These are phyloP conservation scores for Poeciliopsis prolifica DNA, from an alignment of 2,113 vertebrate species.

Conservation along the genomic window DNA sequence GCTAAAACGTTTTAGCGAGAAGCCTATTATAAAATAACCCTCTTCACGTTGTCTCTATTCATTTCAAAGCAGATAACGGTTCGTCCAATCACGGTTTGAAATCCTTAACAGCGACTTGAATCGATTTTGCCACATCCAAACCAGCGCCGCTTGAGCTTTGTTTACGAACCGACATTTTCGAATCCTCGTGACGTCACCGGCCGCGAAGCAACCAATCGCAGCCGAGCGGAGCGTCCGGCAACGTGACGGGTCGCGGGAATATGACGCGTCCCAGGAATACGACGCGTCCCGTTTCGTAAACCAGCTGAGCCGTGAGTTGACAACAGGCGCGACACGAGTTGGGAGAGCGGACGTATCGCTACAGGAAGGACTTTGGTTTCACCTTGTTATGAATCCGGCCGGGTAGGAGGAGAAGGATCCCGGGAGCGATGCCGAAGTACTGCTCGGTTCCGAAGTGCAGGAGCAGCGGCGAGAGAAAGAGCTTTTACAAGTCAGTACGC, in stretches of 20 bases:
- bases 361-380: constrained; percentile 41
- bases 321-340: constrained; percentile 25
- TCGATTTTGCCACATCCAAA: no score
- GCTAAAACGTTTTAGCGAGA: no score
- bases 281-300: constrained; percentile 18
- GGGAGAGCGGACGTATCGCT: not conserved
- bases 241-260: constrained; percentile 22
- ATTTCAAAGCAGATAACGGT: no score
- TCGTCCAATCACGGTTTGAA: no score
- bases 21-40: no score
- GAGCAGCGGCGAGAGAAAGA: constrained; percentile 62
- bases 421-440: constrained; percentile 70
- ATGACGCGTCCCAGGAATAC: constrained; percentile 5
- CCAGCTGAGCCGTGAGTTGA: constrained; percentile 66
- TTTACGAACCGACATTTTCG: not conserved
- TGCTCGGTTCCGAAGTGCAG: constrained; percentile 72
- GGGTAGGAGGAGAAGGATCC: not conserved
- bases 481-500: constrained; percentile 80
- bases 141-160: no score
- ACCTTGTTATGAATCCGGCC: constrained; percentile 53
- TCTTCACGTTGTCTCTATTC: no score
- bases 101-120: no score
- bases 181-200: not conserved
- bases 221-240: no score
- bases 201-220: not conserved